Base-by-base conservation (phyloP, 2,888 invertebrate genomes). In the Phengaris arion region DNA sequence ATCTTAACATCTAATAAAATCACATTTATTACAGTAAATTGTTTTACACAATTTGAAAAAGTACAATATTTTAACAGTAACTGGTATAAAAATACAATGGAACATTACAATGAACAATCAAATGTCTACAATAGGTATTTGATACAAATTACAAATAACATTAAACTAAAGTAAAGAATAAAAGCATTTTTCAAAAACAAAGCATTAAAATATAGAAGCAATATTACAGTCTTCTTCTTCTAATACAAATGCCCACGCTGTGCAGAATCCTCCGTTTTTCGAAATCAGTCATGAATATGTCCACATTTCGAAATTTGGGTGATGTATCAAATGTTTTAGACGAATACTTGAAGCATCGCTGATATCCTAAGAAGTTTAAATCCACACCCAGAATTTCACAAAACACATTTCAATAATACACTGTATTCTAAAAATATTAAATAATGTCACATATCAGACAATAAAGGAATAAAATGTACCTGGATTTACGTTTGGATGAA, bases 401-500 rank as follows among this genome's bases (percentile, higher is more conserved):
- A 64, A 35, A 35, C 35, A 35, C 35, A 35, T 45, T 13, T 10
- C 64, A 64, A 64, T 64, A 64, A 12, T 2, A 45, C 2, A 64
- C 9, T 15, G 22, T 64, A 64, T 64, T 22, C 68, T 12, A 55
- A 70, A 51, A 54, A 73, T n/a, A 10, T 64, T 6, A 45, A 35
- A 35, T 35, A 52, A 74, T 59, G 45, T 64, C 46, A 74, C 10
- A n/a, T 55, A 77, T 78, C 70, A 76, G 76, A 74, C 35, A 45
- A 75, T 8, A 72, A 45, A 52, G 5, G 51, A 69, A 6, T n/a
- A 68, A 6, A 57, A 86, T 88, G 77, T 77, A 94, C 94, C 94
- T 93, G 81, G 93, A 93, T 78, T 90, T 93, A n/a, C 89, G 84
- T 77, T 91, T 93, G 76, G 85, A 80, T 59, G 75, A 78, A 7